These are phyloP conservation scores for Datnioides undecimradiatus DNA, from an alignment of 2,113 vertebrate species.

Conservation along the genomic window DNA sequence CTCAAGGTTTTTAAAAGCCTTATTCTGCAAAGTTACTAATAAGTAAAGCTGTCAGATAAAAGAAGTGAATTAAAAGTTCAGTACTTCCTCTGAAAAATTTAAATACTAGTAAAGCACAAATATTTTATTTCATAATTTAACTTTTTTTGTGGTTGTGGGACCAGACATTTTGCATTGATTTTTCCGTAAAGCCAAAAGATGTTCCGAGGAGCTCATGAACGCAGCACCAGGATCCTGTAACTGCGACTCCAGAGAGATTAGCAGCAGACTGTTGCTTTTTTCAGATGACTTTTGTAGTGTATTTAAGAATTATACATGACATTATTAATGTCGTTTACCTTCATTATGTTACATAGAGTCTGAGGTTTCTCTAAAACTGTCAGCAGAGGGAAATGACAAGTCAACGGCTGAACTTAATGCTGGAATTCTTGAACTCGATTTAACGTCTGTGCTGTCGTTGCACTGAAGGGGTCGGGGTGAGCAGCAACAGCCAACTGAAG, in stretches of 20 bases:
- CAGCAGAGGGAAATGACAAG: slow-evolving; percentile 63
- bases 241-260: slow-evolving; percentile 53
- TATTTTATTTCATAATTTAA: background rate
- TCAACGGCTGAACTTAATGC: slow-evolving; percentile 35
- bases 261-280: slow-evolving; percentile 59
- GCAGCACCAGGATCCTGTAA: slow-evolving; percentile 37
- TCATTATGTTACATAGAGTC: background rate
- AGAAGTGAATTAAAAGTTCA: background rate
- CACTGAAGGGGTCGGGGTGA: slow-evolving; percentile 26
- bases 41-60: background rate
- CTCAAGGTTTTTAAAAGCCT: background rate
- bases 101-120: no score
- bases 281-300: background rate
- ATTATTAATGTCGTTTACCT: background rate
- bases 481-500: slow-evolving; percentile 49
- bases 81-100: background rate
- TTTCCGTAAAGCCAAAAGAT: fast-evolving
- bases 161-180: background rate
- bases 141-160: background rate
- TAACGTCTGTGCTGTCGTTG: background rate
- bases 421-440: slow-evolving; percentile 9
- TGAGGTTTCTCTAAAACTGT: slow-evolving; percentile 13
- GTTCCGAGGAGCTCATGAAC: slow-evolving; percentile 26
- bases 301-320: background rate
- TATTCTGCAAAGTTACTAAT: background rate